Base-by-base conservation (phyloP, 1,140 invertebrate genomes). In the Ladona fulva region DNA sequence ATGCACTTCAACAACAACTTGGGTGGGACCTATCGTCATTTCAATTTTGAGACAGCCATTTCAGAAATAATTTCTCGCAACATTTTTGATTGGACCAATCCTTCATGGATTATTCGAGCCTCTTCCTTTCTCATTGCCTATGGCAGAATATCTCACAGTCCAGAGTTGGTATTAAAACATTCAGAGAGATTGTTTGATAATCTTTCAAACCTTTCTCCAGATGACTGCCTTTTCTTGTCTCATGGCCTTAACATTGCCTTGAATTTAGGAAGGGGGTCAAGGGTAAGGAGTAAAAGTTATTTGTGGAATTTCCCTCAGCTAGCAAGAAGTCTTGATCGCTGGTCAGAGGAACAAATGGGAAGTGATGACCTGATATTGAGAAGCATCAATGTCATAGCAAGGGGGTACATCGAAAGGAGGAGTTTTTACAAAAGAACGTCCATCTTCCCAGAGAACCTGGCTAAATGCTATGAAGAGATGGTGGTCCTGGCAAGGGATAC, bases 1-100 rank as follows among this genome's bases (percentile, higher is more conserved):
- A 85, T 88, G 82, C 84, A 86, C 82, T 89, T 89, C 78, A 86
- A 86, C 78, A 85, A 84, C 12, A 86, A 88, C 78, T 80, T 88
- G 7, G 83, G 84, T 16, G 85, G 85, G 14, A 86, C 84, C 6
- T 87, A 88, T 80, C 82, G 86, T 0, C 83, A 87, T 79, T 75
- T 80, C 0, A 78, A 82, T 5, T 82, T 89, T 75, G 89, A 89
- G 78, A 83, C 83, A 12, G 80, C 80, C 42, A 75, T 88, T 8
- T 82, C 84, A 74, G 80, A 82, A 16, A 75, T 85, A 77, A 81
- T 88, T 42, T 80, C 85, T 76, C 79, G 82, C 6, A 82, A 84
- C 74, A 81, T 88, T 66, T 16, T 12, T 22, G n/a, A 66, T 16
- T 66, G 52, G 52, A 25, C 85, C 14, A 79, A 85, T 74, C 85